A percentile compares a stretch with the other conserved stretches of the same genome.
Conservation (phyloP, 2,888 invertebrate species). For the Ophion slaviceki region DNA sequence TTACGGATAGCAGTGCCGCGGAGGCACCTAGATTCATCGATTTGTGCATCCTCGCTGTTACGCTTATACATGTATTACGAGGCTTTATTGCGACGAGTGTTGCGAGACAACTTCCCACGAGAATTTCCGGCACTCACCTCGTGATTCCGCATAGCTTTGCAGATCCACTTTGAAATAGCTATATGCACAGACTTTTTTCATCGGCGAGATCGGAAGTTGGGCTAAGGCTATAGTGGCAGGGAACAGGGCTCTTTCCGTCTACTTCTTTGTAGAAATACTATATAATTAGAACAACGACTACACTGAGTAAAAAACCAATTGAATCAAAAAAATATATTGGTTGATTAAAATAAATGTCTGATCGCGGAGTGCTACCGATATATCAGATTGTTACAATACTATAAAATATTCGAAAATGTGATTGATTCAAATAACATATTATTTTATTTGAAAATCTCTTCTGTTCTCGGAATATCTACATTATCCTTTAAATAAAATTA, state of each 20-base stretch:
- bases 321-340: too few species aligned
- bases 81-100: conserved; percentile 17
- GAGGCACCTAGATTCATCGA: conserved; percentile 25
- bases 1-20: not conserved
- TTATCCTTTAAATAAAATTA: too few species aligned
- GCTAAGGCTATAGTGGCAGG: conserved; percentile 8
- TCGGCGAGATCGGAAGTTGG: conserved; percentile 45
- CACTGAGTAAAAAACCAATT: too few species aligned
- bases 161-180: not conserved
- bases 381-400: too few species aligned
- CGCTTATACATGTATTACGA: not conserved
- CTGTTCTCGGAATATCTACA: too few species aligned
- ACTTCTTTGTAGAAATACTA: conserved; percentile 44
- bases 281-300: conserved; percentile 43
- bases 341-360: too few species aligned
- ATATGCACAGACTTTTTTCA: not conserved
- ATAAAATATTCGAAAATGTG: too few species aligned
- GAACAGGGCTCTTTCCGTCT: conserved; percentile 15
- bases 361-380: too few species aligned
- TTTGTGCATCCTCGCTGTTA: conserved; percentile 22
- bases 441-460: too few species aligned
- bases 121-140: conserved; percentile 25
- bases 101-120: conserved; percentile 57
- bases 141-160: not conserved
- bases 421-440: too few species aligned